Base-by-base conservation (phyloP, 2,888 invertebrate species). In the Empis stercorea region DNA sequence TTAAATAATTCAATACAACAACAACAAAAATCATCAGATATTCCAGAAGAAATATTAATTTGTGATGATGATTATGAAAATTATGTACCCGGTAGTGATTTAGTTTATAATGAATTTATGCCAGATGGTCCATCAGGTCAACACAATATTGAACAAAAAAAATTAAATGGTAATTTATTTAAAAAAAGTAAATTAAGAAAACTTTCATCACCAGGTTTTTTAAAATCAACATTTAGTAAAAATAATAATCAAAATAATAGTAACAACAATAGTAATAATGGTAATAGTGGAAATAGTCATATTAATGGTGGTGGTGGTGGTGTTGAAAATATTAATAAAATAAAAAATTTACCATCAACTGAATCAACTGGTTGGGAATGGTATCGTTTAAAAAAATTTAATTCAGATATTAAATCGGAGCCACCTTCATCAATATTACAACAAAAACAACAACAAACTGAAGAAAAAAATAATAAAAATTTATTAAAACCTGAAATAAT, bases 191-290 rank as follows among this genome's bases (percentile, higher is more conserved):
- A 74, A 57, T 68, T 71, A 23, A 67, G 78, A 36, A 71, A 78
- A 41, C 59, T 78, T 13, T 77, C 77, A 7, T 77, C 78, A 37
- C 78, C 78, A 1, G 76, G 73, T 1, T 78, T 78, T 56, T 63
- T 79, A 23, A 73, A 76, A 56, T 63, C 68, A 11, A 74, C 77
- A 1, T 64, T 78, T 38, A 72, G 74, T 55, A 68, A 76, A 50
- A 74, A 71, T 56, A 73, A 71, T n/a, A n/a, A n/a, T n/a, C n/a
- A n/a, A n/a, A n/a, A n/a, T n/a, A n/a, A n/a, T 52, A 65, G 63
- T 23, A 61, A 16, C 37, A 36, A 14, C 7, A 43, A 42, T 30
- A 11, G 3, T 11, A 30, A 7, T 40, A 48, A 37, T 41, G 38
- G 38, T 32, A 48, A 9, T 27, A 7, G 23, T 27, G 23, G 23